Conservation (phyloP, 2,113 vertebrate genomes). For the Oxyura jamaicensis region DNA sequence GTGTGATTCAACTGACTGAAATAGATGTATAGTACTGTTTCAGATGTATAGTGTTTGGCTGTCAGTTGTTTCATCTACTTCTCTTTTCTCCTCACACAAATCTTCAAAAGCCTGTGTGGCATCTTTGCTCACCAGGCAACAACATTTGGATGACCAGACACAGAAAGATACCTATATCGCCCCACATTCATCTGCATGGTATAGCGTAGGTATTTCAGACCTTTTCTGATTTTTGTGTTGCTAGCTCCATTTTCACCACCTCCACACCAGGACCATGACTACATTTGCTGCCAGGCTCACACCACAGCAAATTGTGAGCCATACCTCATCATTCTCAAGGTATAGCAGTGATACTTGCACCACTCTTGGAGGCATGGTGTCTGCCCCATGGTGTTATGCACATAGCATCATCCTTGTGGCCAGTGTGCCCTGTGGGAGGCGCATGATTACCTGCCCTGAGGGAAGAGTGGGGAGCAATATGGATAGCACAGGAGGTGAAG, state of each 20-base stretch:
- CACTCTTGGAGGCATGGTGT: neutral
- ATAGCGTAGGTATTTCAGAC: neutral
- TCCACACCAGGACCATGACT: neutral
- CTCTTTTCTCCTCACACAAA: neutral
- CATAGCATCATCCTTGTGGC: neutral
- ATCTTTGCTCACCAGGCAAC: neutral
- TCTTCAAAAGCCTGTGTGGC: neutral
- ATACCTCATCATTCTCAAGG: neutral
- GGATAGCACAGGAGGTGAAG: neutral
- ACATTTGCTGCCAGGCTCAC: neutral
- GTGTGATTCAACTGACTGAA: neutral
- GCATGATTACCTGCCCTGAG: neutral
- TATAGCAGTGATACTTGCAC: neutral
- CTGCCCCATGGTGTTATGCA: neutral
- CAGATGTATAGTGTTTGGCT: neutral
- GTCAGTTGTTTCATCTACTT: neutral
- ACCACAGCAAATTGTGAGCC: neutral
- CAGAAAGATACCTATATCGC: neutral
- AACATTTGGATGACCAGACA: neutral
- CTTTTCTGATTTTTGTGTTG: neutral
- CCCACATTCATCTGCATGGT: neutral
- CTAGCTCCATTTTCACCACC: neutral
- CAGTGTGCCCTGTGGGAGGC: neutral
- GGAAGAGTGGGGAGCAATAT: neutral
- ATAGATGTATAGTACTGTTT: neutral